Evolutionary conservation across 2,113 vertebrate genomes (phyloP).

Genomic region (Aegypius monachus): DNA sequence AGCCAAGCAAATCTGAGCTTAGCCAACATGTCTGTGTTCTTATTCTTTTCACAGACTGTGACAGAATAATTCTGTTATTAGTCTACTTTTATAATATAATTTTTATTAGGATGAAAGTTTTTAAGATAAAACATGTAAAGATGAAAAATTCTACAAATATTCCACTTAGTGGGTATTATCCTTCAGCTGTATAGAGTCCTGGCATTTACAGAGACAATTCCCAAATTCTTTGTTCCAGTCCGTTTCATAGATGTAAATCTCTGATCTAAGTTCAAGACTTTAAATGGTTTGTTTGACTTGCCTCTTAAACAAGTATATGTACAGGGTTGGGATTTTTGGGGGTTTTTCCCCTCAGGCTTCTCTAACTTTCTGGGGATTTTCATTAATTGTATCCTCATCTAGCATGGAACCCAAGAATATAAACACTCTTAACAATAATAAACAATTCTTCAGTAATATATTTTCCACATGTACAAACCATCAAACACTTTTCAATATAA

Average conservation of each 20-base stretch:
- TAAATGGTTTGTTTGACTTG: background rate
- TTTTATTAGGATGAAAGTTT: background rate
- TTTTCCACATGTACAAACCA: background rate
- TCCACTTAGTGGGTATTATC: background rate
- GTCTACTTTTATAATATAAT: background rate
- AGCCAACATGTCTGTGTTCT: background rate
- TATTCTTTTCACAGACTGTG: background rate
- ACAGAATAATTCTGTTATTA: background rate
- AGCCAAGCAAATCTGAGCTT: background rate
- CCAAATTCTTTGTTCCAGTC: background rate
- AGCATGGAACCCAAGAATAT: background rate
- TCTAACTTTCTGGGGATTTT: background rate
- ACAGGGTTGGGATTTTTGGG: background rate
- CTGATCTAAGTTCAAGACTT: background rate
- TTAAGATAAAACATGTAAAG: background rate
- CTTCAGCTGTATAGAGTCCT: background rate
- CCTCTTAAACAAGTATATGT: background rate
- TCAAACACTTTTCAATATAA: background rate
- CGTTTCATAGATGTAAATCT: background rate
- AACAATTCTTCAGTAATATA: background rate
- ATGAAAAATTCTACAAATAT: background rate
- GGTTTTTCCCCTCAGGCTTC: background rate
- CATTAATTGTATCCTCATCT: background rate
- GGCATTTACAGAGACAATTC: background rate
- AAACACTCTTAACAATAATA: background rate